phyloP scores from a whole-genome alignment of 2,888 invertebrate genomes.

The Hyalella azteca region DNA sequence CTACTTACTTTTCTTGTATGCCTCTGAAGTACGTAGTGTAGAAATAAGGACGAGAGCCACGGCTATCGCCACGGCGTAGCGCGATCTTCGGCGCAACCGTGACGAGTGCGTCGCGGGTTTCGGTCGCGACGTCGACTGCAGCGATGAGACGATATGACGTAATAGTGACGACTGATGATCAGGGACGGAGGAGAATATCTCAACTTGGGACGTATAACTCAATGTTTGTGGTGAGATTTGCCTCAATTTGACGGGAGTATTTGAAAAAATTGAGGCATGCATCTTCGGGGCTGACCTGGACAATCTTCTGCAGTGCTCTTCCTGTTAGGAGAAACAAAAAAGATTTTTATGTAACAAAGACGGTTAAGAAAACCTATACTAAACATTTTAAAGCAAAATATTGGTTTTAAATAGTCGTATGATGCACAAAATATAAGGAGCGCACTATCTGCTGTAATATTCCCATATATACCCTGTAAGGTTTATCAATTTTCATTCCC shows the following conservation, averaged over 20 bases:
- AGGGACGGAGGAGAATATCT: neutral
- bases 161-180: neutral
- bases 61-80: neutral
- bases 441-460: too few species aligned
- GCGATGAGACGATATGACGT: neutral
- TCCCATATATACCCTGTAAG: too few species aligned
- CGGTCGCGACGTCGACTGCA: neutral
- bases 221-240: slow-evolving; percentile 21
- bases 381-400: too few species aligned
- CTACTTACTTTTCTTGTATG: slow-evolving; percentile 18
- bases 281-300: neutral
- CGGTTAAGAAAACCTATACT: too few species aligned
- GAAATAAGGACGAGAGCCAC: neutral
- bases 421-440: too few species aligned
- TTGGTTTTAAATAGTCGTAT: too few species aligned
- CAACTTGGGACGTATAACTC: neutral
- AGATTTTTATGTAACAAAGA: too few species aligned
- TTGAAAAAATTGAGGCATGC: neutral
- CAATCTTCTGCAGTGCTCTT: slow-evolving; percentile 31
- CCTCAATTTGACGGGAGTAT: slow-evolving; percentile 1
- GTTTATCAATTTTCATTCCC: too few species aligned
- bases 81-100: neutral
- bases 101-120: neutral
- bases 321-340: neutral
- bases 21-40: neutral